Evolutionary conservation across 2,113 vertebrate genomes (phyloP).

Genomic region (Myanophis thanlyinensis): DNA sequence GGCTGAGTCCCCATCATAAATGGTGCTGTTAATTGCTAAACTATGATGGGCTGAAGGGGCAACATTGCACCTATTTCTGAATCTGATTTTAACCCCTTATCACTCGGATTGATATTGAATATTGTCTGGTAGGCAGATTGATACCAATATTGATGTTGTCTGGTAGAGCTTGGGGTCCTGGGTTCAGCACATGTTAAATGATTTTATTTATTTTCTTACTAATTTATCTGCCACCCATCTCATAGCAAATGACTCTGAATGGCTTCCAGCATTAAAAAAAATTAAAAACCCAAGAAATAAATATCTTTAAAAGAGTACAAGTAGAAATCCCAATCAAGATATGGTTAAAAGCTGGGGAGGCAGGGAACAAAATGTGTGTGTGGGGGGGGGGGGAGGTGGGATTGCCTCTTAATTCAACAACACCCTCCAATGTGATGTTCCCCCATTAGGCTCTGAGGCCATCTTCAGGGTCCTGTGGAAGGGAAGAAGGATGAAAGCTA

Average conservation of each 20-base stretch:
- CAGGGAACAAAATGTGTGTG: not conserved
- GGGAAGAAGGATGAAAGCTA: not conserved
- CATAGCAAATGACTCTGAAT: not conserved
- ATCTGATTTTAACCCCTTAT: not conserved
- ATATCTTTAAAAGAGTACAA: not conserved
- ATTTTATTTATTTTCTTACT: not conserved
- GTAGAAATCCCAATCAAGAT: not conserved
- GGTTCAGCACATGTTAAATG: not conserved
- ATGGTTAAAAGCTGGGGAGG: not conserved
- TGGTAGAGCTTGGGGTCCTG: not conserved
- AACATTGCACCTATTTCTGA: not conserved
- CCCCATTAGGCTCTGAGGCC: not conserved
- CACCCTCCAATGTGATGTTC: not conserved
- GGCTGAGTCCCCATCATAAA: not conserved
- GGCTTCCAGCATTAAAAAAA: not conserved
- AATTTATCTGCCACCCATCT: not conserved
- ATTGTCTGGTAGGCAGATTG: not conserved
- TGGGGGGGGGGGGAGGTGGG: not conserved
- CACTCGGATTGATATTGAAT: not conserved
- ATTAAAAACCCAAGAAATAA: not conserved
- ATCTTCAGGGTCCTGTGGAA: not conserved
- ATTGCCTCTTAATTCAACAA: not conserved
- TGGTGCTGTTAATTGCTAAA: not conserved
- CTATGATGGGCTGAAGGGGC: not conserved
- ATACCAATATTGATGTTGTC: not conserved